Percentiles rank a stretch among this genome's conserved stretches.
phyloP scores from a whole-genome alignment of 2,113 vertebrate genomes.

The Sander lucioperca region DNA sequence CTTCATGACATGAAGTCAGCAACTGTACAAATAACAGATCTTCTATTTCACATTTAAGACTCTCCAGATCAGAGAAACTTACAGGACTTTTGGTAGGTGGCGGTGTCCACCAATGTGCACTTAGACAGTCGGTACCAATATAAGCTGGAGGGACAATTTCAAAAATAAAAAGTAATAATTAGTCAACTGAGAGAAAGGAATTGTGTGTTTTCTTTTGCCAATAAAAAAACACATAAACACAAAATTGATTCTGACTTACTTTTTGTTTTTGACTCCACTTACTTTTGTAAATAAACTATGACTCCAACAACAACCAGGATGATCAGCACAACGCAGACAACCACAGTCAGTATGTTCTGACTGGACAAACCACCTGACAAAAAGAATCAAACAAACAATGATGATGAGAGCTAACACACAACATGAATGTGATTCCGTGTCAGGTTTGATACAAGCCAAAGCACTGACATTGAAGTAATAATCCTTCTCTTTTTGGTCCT shows the following conservation, averaged over 20 bases:
- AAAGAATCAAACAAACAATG: no score
- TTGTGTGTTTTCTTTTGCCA: no score
- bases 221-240: no score
- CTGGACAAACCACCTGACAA: not conserved
- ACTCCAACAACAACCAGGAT: not conserved
- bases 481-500: no score
- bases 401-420: no score
- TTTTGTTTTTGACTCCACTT: not conserved
- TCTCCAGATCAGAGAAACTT: no score
- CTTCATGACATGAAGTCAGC: no score
- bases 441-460: no score
- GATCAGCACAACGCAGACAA: rapidly evolving
- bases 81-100: not conserved
- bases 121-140: rapidly evolving
- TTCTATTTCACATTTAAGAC: no score
- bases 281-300: not conserved
- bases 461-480: no score
- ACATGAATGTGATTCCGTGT: no score
- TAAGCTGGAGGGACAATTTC: not conserved
- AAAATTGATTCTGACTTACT: not conserved
- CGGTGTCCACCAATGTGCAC: not conserved
- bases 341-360: rapidly evolving
- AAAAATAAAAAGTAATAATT: not conserved
- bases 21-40: no score
- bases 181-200: not conserved